Conservation (phyloP, 2,797 vertebrate genomes). For the Falco rusticolus region DNA sequence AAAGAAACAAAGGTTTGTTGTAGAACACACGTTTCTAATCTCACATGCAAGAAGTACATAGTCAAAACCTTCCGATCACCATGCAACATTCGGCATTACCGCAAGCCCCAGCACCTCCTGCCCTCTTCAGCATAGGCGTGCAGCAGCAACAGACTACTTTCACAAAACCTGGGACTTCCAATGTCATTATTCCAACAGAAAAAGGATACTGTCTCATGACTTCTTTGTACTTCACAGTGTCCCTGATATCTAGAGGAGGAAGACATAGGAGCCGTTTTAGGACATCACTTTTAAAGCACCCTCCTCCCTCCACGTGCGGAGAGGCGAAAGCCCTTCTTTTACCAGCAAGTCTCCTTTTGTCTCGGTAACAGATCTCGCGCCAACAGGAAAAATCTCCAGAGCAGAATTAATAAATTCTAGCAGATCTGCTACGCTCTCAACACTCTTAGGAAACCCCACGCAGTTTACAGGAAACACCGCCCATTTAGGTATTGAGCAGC, state of each 20-base stretch:
- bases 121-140: neutral
- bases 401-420: neutral
- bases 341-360: neutral
- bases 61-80: neutral
- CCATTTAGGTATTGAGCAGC: neutral
- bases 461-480: neutral
- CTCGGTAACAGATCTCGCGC: neutral
- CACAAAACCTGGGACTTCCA: neutral
- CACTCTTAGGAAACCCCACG: neutral
- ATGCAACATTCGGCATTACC: neutral
- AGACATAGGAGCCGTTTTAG: neutral
- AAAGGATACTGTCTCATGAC: slow-evolving; percentile 97
- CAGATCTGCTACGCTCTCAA: neutral
- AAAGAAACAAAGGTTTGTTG: neutral
- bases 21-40: neutral
- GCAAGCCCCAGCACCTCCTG: neutral
- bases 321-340: neutral
- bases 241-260: slow-evolving; percentile 87
- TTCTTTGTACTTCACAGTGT: slow-evolving; percentile 98
- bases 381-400: neutral
- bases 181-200: neutral
- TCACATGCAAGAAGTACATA: neutral
- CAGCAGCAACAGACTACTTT: neutral
- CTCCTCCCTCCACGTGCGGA: neutral
- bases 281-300: neutral